These are phyloP conservation scores for Triplophysa yarkandensis DNA, from an alignment of 2,797 vertebrate genomes.

Conservation along the genomic window DNA sequence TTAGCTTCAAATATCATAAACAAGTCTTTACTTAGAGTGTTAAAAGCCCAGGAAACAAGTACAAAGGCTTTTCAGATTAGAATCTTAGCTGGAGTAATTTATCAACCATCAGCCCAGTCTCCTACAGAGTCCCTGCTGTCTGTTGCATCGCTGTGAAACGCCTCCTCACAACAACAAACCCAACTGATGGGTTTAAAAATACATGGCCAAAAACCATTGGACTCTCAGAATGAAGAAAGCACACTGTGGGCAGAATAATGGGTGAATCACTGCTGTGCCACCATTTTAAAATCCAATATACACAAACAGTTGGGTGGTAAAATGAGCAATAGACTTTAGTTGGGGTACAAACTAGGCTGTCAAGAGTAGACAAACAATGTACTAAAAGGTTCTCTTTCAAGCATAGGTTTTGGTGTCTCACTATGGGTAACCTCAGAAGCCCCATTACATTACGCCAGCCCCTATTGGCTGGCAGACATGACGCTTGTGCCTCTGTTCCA, in stretches of 20 bases:
- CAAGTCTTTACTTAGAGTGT: not conserved
- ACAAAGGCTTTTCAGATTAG: not conserved
- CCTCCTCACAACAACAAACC: not conserved
- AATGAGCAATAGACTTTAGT: not conserved
- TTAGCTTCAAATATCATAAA: constrained; percentile 15
- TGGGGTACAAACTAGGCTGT: not conserved
- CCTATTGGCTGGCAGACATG: too few relatives aligned
- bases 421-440: too few relatives aligned
- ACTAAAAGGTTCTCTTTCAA: not conserved
- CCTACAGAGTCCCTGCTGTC: not conserved
- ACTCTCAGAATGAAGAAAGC: not conserved
- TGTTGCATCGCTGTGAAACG: not conserved
- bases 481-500: too few relatives aligned
- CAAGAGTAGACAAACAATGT: not conserved
- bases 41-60: not conserved
- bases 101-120: not conserved
- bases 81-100: not conserved
- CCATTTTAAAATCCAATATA: not conserved
- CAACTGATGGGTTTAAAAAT: not conserved
- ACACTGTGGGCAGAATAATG: not conserved
- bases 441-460: too few relatives aligned
- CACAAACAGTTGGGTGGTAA: not conserved
- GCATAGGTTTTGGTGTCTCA: too few relatives aligned
- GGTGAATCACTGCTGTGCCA: constrained; percentile 1
- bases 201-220: not conserved